Base-by-base conservation (phyloP, 2,797 vertebrate genomes). In the Tragelaphus oryx region DNA sequence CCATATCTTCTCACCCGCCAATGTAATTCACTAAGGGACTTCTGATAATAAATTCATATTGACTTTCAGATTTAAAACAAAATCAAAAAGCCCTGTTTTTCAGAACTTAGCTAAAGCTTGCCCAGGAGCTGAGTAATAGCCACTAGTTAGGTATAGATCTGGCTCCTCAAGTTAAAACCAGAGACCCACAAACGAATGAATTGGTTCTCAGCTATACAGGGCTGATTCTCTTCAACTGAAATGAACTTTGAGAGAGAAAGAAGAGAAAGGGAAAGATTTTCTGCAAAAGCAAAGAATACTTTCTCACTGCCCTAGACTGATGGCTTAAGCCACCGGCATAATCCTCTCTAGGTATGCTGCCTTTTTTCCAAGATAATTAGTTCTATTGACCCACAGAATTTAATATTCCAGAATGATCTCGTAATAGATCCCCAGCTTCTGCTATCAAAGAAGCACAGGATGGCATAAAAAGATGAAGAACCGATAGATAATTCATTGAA, bases 41-140 rank as follows among this genome's bases (percentile, higher is more conserved):
- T 97, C 96, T 95, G 89, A 96, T 97, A 98, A 97, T 96, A 97
- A 94, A 98, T 98, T 98, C 98, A 98, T 98, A 98, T 97, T 98
- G 97, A 97, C 96, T 98, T 97, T 97, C 87, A 97, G 95, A 97
- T 98, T 98, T 98, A 98, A 98, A 41, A 37, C 68, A 13, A 71
- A 41, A 71, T 6, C 20, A 71, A 26, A 41, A 41, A 12, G 6
- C 3, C 22, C 33, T 41, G 8, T 17, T 97, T 95, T 83, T 94
- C 71, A 95, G 89, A 46, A 87, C 76, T 91, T 79, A 96, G 81
- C 60, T 96, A 93, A 96, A 93, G 83, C 83, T 95, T 97, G 82
- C 94, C 71, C 93, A 94, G 52, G 8, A 94, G 95, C 95, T 97
- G 84, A 54, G 89, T 97, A 93, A 98, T 97, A 95, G 87, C 82